Evolutionary conservation across 2,888 invertebrate genomes (phyloP).

Genomic region (Calameuta idolon): DNA sequence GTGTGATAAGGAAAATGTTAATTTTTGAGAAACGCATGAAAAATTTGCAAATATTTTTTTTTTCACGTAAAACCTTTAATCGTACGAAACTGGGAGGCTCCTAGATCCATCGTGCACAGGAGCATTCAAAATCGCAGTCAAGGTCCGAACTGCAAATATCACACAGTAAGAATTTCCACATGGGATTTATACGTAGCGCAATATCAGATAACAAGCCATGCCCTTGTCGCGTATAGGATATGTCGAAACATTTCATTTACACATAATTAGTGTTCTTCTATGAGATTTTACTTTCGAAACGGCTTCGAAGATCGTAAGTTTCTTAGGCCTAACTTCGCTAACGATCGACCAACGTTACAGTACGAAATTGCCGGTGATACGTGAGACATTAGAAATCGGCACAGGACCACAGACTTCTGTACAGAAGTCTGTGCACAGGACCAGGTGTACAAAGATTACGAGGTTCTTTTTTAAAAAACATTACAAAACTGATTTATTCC

Average conservation of each 20-base stretch:
- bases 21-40: not conserved
- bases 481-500: conserved; percentile 58
- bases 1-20: no score
- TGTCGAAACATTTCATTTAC: conserved; percentile 43
- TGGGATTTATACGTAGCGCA: conserved; percentile 21
- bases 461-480: conserved; percentile 52
- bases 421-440: no score
- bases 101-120: not conserved
- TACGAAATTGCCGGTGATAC: not conserved
- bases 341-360: not conserved
- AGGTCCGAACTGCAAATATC: not conserved
- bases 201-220: conserved; percentile 33
- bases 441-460: not conserved
- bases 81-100: not conserved
- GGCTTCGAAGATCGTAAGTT: not conserved
- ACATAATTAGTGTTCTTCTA: conserved; percentile 35
- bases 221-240: conserved; percentile 40
- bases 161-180: conserved; percentile 22
- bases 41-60: not conserved
- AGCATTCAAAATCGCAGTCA: not conserved
- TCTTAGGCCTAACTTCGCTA: not conserved
- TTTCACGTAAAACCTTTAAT: not conserved
- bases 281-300: conserved; percentile 6
- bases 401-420: no score
- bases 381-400: not conserved